Percentiles rank a stretch among this genome's conserved stretches.
phyloP scores from a whole-genome alignment of 2,888 invertebrate genomes.

The Pediacus dermestoides region DNA sequence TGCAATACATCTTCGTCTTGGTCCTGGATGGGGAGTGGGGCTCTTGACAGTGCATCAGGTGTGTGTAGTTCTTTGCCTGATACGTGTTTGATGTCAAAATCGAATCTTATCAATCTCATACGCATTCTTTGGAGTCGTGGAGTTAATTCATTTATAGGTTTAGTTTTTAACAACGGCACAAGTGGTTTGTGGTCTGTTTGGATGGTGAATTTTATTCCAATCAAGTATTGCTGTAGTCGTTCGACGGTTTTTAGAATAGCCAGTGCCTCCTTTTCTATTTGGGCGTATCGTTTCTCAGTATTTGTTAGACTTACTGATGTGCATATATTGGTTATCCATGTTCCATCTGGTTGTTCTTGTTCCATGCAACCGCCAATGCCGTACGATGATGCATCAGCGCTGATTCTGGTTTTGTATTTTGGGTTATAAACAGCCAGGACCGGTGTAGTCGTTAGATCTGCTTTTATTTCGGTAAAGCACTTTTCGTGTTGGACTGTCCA shows the following conservation, averaged over 20 bases:
- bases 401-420: slow-evolving; percentile 14
- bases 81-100: not conserved
- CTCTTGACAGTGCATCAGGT: slow-evolving; percentile 6
- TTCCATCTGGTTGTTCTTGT: slow-evolving; percentile 21
- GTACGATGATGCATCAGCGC: slow-evolving; percentile 30
- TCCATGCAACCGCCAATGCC: slow-evolving; percentile 24
- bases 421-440: slow-evolving; percentile 35
- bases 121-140: slow-evolving; percentile 41
- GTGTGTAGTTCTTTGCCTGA: slow-evolving; percentile 5
- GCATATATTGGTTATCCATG: slow-evolving; percentile 33
- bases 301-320: slow-evolving; percentile 35
- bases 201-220: slow-evolving; percentile 27
- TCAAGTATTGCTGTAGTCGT: slow-evolving; percentile 31
- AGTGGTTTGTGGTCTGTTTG: slow-evolving; percentile 45
- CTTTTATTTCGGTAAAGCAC: slow-evolving; percentile 12
- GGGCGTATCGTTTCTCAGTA: slow-evolving; percentile 37
- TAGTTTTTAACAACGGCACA: slow-evolving; percentile 36
- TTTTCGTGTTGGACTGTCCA: slow-evolving; percentile 19
- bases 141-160: slow-evolving; percentile 38
- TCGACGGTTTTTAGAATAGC: slow-evolving; percentile 37
- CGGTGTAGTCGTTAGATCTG: slow-evolving; percentile 27
- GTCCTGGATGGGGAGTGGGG: not conserved
- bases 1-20: not conserved
- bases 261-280: slow-evolving; percentile 44
- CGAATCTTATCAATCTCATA: slow-evolving; percentile 12